These are phyloP conservation scores for Oreortyx pictus DNA, from an alignment of 2,797 vertebrate species.

Conservation along the genomic window DNA sequence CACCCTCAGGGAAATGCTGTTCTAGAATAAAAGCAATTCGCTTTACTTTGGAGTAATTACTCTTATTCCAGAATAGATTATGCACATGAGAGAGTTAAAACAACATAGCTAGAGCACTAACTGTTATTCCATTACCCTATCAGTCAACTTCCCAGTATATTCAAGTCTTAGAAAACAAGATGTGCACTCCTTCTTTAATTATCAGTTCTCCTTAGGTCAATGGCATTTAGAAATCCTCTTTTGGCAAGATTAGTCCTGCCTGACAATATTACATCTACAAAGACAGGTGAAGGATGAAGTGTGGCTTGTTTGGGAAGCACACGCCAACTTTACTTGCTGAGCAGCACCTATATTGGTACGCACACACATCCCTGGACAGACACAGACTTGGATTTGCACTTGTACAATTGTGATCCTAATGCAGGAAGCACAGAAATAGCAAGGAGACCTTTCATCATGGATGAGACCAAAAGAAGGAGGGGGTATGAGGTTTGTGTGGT, in stretches of 20 bases:
- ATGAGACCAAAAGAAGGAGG: background rate
- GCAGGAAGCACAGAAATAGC: background rate
- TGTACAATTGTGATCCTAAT: background rate
- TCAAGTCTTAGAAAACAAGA: background rate
- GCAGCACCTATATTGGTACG: background rate
- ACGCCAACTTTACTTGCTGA: background rate
- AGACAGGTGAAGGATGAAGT: background rate
- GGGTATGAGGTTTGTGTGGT: background rate
- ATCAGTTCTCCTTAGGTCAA: background rate
- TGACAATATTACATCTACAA: background rate
- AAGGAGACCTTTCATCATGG: background rate
- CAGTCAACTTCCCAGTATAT: background rate
- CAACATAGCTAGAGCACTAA: slow-evolving; percentile 29
- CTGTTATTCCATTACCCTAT: background rate
- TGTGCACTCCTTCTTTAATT: background rate
- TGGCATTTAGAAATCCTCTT: background rate
- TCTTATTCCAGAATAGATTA: slow-evolving; percentile 52
- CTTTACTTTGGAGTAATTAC: slow-evolving; percentile 54
- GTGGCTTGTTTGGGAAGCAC: accelerated
- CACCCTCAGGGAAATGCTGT: slow-evolving; percentile 27
- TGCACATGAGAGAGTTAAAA: slow-evolving; percentile 48
- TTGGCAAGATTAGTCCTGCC: background rate
- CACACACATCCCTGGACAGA: accelerated
- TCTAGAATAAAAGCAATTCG: slow-evolving; percentile 54
- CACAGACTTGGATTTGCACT: background rate